Base-by-base conservation (phyloP, 1,140 invertebrate species). In the Zaprionus capensis region DNA sequence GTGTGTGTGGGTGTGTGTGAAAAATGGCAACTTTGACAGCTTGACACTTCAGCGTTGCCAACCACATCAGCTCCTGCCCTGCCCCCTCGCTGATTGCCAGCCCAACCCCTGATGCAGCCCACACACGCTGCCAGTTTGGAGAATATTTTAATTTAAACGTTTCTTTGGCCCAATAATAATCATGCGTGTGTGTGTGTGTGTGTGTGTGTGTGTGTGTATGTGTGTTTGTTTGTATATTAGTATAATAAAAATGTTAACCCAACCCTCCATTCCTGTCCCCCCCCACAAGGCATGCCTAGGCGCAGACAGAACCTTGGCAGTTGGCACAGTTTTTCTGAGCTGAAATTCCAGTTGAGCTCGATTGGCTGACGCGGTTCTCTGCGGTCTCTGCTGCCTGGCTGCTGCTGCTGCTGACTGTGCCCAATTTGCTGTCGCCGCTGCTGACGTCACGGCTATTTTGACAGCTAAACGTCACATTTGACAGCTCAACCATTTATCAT, bases 11-110 rank as follows among this genome's bases (percentile, higher is more conserved):
- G 34, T 64, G 34, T 69, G 67, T 81, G 76, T 88, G 84, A 88
- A 84, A 90, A 88, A 88, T 88, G 85, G 84, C 78, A 81, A 81
- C 75, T 88, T 88, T 88, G 84, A 88, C 84, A 88, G 84, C 78
- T 90, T 88, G 84, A 88, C 84, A 87, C 81, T 87, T 64, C 61
- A 82, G 78, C 57, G 61, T 66, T 76, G 70, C 62, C 74, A 49
- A 28, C 49, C 66, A 46, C 41, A 9, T 44, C 72, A 70, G 41
- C 51, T 24, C 55, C 49, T 56, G 36, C 46, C 74, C 63, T 56
- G 36, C n/a, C 53, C 14, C 44, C 22, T 15, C 31, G 24, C 14
- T 46, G 20, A 36, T 34, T 55, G 17, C 24, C 57, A 12, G 46
- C 46, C 34, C 63, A 22, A 38, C 9, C 59, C n/a, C n/a, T 5